Evolutionary conservation across 2,113 vertebrate species (phyloP).

Genomic region (Puntigrus tetrazona): DNA sequence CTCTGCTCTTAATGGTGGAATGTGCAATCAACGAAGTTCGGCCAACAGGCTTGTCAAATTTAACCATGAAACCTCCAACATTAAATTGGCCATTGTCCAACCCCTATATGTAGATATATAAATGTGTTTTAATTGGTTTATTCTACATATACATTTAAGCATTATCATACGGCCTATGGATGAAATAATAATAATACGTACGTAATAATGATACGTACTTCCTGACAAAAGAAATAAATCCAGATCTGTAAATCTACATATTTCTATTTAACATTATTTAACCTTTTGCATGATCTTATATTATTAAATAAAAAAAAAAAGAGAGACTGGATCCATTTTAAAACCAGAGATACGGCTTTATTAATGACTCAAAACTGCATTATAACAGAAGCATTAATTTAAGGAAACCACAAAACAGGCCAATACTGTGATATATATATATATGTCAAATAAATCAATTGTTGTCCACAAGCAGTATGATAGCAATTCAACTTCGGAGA

Average conservation of each 20-base stretch:
- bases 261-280: not conserved
- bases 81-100: no score
- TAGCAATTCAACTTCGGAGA: not conserved
- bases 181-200: no score
- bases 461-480: not conserved
- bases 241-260: not conserved
- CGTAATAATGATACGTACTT: no score
- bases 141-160: no score
- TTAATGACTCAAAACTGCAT: conserved; percentile 31
- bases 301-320: not conserved
- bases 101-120: no score
- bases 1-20: no score
- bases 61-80: no score
- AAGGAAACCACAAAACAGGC: not conserved
- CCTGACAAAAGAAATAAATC: not conserved
- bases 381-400: conserved; percentile 9
- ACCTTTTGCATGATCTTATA: not conserved
- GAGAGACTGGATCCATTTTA: not conserved
- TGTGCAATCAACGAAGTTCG: no score
- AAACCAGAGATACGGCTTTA: conserved; percentile 31
- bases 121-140: no score
- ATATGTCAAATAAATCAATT: not conserved
- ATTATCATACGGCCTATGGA: no score
- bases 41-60: no score
- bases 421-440: conserved; percentile 7